phyloP scores from a whole-genome alignment of 2,888 invertebrate species.

The Eucera pruinosa region DNA sequence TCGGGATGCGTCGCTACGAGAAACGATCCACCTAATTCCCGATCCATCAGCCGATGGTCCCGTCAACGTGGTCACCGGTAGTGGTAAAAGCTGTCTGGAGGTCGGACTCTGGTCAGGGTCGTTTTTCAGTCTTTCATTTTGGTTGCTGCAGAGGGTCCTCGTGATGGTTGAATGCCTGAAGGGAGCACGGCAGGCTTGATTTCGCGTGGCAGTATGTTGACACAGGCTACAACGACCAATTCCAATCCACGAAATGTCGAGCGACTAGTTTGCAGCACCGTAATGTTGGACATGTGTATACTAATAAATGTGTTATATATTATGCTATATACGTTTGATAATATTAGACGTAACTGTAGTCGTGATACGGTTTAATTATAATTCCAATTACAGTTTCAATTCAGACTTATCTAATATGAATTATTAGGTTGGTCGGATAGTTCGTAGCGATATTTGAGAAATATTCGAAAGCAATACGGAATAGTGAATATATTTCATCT shows the following conservation, averaged over 20 bases:
- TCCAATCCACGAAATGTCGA: conserved; percentile 46
- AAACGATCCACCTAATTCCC: conserved; percentile 31
- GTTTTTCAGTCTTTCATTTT: conserved; percentile 37
- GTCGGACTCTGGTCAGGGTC: neutral
- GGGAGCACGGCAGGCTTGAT: conserved; percentile 28
- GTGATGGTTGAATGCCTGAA: conserved; percentile 15
- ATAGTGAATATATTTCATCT: no score
- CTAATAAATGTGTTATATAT: no score
- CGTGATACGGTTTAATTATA: no score
- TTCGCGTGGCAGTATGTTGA: conserved; percentile 55
- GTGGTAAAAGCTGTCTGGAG: conserved; percentile 23
- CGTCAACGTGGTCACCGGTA: neutral
- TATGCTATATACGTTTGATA: no score
- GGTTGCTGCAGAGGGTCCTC: conserved; percentile 6
- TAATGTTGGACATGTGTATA: conserved; percentile 20
- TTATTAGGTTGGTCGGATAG: no score
- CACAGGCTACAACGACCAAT: conserved; percentile 62
- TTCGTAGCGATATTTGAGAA: no score
- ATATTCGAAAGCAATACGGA: no score
- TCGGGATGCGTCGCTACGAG: neutral
- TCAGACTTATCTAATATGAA: no score
- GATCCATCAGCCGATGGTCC: conserved; percentile 7
- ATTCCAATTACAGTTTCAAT: no score
- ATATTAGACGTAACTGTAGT: no score
- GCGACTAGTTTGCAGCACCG: conserved; percentile 10